Evolutionary conservation across 1,140 invertebrate genomes (phyloP), one percentile per base, ranked within the genome.

Genomic region (Leucophenga varia): DNA sequence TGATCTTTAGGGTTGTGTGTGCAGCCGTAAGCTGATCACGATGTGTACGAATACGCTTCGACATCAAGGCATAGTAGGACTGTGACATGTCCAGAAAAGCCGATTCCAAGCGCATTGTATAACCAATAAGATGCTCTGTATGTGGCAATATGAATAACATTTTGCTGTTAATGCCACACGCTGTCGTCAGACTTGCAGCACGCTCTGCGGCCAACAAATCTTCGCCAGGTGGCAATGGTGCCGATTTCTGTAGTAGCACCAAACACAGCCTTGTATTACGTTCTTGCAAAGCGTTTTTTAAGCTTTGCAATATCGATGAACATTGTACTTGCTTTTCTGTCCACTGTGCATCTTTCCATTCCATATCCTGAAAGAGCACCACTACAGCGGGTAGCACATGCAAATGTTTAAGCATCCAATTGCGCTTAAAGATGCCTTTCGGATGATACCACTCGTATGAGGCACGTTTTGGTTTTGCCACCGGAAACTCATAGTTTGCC

Each of bases 361-460:
- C 94, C 57, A 98, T 82, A 68, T 98, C 95, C 77, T 92, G 93
- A 75, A 98, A 99, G 28, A 95, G 82, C 7, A 97, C 92, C 39
- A 97, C 86, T 1, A 98, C 86, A 3, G 94, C 88, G 13, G 97
- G 95, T 52, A 98, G 82, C 38, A 91, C 80, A 58, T 89, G 84
- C 6, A 97, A 78, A 75, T 98, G 93, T 79, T 99, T 99, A 8
- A 86, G 81, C 80, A 97, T 89, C 97, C 97, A 99, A 65, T 93
- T 92, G 7, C 86, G 85, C 73, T 97, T 97, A 3, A 99, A 78
- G 51, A 98, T 94, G 20, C 96, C 96, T 79, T 95, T 96, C 0
- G 95, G 93, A 61, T 94, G 88, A 65, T 97, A 96, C 87, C 91
- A 94, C 64, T 97, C 94, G 76, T 97, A 97, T 0, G 90, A 90